These are phyloP conservation scores for Takifugu bimaculatus DNA, from an alignment of 2,113 vertebrate species.

Conservation along the genomic window DNA sequence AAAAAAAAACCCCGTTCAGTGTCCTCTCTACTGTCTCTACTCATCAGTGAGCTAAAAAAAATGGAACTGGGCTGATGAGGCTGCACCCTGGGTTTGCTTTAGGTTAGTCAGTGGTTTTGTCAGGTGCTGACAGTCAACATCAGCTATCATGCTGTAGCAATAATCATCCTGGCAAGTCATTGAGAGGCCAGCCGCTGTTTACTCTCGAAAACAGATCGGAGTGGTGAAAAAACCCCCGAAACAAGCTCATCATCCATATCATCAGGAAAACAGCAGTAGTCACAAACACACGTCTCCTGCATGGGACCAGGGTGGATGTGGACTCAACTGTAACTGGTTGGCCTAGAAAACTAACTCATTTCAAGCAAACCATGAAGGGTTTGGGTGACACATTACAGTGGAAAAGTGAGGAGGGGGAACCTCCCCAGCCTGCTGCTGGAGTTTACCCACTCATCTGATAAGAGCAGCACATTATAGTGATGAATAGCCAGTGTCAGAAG, in stretches of 20 bases:
- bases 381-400: conserved; percentile 36
- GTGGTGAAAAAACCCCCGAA: conserved; percentile 40
- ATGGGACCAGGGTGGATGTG: conserved; percentile 13
- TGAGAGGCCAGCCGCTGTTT: conserved; percentile 54
- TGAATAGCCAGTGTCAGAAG: conserved; percentile 51
- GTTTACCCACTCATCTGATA: conserved; percentile 66
- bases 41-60: conserved; percentile 18
- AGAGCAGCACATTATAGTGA: conserved; percentile 49
- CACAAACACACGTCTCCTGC: conserved; percentile 15
- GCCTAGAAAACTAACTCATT: conserved; percentile 14
- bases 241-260: conserved; percentile 2
- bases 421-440: conserved; percentile 39
- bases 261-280: conserved; percentile 18
- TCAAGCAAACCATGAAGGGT: conserved; percentile 42
- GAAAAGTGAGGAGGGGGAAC: conserved; percentile 33
- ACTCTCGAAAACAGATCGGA: conserved; percentile 36
- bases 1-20: not conserved
- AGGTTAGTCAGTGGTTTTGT: conserved; percentile 33
- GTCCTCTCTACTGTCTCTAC: conserved; percentile 18
- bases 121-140: conserved; percentile 56
- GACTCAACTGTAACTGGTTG: conserved; percentile 7
- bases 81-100: conserved; percentile 28
- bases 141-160: conserved; percentile 26
- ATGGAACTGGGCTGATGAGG: conserved; percentile 12
- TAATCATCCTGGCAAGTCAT: conserved; percentile 56